Evolutionary conservation across 2,888 invertebrate genomes (phyloP).

Genomic region (Synanthedon tipuliformis): DNA sequence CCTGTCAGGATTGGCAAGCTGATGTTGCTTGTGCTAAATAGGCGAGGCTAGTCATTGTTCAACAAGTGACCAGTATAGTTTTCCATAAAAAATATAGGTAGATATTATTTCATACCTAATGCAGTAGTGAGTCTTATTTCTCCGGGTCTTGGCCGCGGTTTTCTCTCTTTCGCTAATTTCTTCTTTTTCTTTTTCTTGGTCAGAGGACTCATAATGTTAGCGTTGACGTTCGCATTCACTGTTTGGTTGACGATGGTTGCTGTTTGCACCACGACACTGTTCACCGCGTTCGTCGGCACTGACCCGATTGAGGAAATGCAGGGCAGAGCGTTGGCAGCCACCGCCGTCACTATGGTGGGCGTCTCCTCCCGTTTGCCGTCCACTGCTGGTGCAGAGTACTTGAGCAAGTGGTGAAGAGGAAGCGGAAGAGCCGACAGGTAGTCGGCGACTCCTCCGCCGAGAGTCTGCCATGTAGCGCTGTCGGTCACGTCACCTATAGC

Average conservation of each 20-base stretch:
- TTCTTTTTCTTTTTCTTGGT: conserved; percentile 85
- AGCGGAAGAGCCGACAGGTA: conserved; percentile 85
- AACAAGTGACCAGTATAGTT: no score
- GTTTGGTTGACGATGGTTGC: conserved; percentile 57
- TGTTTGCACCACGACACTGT: conserved; percentile 60
- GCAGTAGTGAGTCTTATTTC: conserved; percentile 85
- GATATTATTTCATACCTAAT: conserved; percentile 31
- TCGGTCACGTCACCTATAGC: conserved; percentile 61
- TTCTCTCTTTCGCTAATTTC: conserved; percentile 82
- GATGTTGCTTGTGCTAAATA: no score
- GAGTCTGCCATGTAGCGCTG: conserved; percentile 76
- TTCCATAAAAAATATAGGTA: not conserved
- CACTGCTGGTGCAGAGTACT: conserved; percentile 78
- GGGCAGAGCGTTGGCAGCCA: conserved; percentile 38
- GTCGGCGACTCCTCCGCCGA: conserved; percentile 86
- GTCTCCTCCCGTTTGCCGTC: conserved; percentile 79
- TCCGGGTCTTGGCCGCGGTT: conserved; percentile 85
- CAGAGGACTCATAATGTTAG: conserved; percentile 27
- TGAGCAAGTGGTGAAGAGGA: conserved; percentile 85
- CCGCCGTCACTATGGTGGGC: conserved; percentile 61
- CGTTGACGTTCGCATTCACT: conserved; percentile 38
- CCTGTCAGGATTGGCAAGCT: no score
- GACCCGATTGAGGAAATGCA: conserved; percentile 31
- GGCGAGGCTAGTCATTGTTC: no score
- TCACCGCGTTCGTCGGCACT: conserved; percentile 41